Base-by-base conservation (phyloP, 2,797 vertebrate genomes). In the Gorsachius magnificus region DNA sequence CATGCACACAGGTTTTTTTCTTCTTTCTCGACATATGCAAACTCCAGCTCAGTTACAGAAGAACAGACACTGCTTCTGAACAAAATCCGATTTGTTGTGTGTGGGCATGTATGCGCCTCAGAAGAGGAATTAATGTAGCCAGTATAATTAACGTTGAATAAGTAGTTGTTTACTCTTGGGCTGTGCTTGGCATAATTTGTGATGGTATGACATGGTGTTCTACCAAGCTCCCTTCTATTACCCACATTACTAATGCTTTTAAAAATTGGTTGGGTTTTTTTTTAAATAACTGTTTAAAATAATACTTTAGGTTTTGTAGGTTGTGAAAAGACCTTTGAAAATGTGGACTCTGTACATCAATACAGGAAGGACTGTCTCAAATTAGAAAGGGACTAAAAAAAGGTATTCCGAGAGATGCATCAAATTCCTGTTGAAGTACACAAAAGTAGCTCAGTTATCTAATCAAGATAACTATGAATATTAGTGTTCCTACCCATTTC, bases 21-120 rank as follows among this genome's bases (percentile, higher is more conserved):
- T 82, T 84, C 80, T 75, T 75, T 18, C n/a, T 29, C 90, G 90
- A 58, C 92, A 89, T 93, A 83, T 79, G 83, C 63, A 84, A 79
- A 76, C 83, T 68, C 35, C 63, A 51, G 74, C 83, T 96, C 86
- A 63, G 92, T 86, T 76, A 84, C 35, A 69, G 74, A 83, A 61
- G 71, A 95, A 91, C 79, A 97, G 77, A 69, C 66, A 54, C 35
- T 69, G 46, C 1, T 72, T 90, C 83, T 83, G 77, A 91, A 94
- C 54, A 48, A 93, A 87, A 64, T 81, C 65, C 87, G 88, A 61
- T 72, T 82, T 81, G 35, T 35, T 83, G 65, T 78, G 46, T 79
- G 80, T 71, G 78, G 77, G 83, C 70, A 70, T 51, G 28, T 77
- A 24, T 79, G 57, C 0, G 0, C 58, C 54, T 51, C 63, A 66